Conservation (phyloP, 2,113 vertebrate genomes). For the Scytalopus superciliaris region DNA sequence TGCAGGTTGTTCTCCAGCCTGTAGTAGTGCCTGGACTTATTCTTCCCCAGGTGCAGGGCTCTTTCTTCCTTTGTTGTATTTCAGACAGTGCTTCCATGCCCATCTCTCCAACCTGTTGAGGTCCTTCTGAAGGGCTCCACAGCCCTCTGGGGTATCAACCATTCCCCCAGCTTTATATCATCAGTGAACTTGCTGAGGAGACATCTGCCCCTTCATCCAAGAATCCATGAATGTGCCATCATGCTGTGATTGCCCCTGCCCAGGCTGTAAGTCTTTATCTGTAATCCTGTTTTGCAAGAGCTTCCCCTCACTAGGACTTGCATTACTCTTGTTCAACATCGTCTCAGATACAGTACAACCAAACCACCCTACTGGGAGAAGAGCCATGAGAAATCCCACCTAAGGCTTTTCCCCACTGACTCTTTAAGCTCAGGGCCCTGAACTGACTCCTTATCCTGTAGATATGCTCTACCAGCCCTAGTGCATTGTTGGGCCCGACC, state of each 20-base stretch:
- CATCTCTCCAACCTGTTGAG: background rate
- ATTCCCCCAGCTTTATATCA: background rate
- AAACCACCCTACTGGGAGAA: background rate
- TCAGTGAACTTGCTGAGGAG: background rate
- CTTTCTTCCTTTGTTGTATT: background rate
- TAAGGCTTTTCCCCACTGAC: fast-evolving
- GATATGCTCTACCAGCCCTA: background rate
- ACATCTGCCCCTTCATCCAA: background rate
- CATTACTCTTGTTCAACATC: background rate
- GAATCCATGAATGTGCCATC: background rate
- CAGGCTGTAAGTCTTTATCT: background rate
- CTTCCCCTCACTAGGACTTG: background rate
- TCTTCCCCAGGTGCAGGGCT: background rate
- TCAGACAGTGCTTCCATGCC: background rate
- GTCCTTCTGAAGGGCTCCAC: background rate
- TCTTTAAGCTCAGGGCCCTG: background rate
- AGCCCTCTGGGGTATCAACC: background rate
- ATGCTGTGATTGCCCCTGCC: background rate
- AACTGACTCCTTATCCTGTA: background rate
- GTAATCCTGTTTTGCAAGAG: background rate
- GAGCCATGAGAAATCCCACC: background rate
- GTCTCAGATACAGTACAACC: background rate
- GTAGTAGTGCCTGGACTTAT: background rate
- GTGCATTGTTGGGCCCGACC: fast-evolving
- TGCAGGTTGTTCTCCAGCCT: background rate